Conservation (phyloP, 2,888 invertebrate genomes). For the Eristalis tenax region DNA sequence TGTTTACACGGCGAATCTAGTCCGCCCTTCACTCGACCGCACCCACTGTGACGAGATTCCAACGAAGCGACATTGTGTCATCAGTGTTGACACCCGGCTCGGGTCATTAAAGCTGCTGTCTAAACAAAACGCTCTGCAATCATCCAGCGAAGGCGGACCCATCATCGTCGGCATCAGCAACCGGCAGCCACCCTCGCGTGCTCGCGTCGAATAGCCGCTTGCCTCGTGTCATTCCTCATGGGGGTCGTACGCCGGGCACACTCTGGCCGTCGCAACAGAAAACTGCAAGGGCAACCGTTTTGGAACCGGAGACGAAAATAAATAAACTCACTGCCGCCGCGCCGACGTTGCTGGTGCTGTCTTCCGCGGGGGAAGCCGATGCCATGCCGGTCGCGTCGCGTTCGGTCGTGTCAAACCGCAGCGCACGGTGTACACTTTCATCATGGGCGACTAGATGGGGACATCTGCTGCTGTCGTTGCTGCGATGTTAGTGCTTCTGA, state of each 20-base stretch:
- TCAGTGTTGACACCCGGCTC: slow-evolving; percentile 52
- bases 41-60: slow-evolving; percentile 53
- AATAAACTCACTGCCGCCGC: slow-evolving; percentile 42
- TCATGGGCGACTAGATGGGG: slow-evolving; percentile 48
- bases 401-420: slow-evolving; percentile 52
- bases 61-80: slow-evolving; percentile 64
- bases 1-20: not conserved
- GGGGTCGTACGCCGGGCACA: slow-evolving; percentile 1
- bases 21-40: slow-evolving; percentile 4
- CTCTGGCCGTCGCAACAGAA: slow-evolving; percentile 48
- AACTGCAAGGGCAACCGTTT: slow-evolving; percentile 61
- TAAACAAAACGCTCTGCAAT: slow-evolving; percentile 49
- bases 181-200: slow-evolving; percentile 37
- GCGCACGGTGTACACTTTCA: slow-evolving; percentile 20
- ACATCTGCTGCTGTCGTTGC: slow-evolving; percentile 45
- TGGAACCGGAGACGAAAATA: slow-evolving; percentile 62
- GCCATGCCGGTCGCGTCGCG: slow-evolving; percentile 20
- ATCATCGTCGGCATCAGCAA: slow-evolving; percentile 9
- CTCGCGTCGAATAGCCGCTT: slow-evolving; percentile 54
- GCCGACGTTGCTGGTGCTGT: not conserved
- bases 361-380: not conserved
- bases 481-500: not conserved
- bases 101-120: slow-evolving; percentile 53
- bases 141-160: slow-evolving; percentile 35
- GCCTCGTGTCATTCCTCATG: slow-evolving; percentile 58